A percentile compares a stretch with the other conserved stretches of the same genome.
Evolutionary conservation across 2,888 invertebrate genomes (phyloP).

Genomic region (Xanthia togata): DNA sequence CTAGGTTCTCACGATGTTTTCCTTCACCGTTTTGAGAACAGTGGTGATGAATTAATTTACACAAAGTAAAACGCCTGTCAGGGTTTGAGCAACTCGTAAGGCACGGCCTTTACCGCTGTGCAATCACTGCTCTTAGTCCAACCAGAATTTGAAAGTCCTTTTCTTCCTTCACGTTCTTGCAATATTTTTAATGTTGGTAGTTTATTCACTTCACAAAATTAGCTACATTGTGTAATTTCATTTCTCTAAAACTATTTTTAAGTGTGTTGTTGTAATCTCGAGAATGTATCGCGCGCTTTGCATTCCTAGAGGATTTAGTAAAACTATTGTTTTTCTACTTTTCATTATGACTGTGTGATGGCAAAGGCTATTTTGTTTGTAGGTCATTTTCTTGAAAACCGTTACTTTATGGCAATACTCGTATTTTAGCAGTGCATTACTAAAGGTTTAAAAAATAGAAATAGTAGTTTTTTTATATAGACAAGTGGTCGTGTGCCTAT

Average conservation of each 20-base stretch:
- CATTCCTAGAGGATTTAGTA: conserved; percentile 53
- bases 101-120: too few species aligned
- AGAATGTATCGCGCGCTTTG: conserved; percentile 36
- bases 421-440: neutral
- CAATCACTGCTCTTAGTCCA: too few species aligned
- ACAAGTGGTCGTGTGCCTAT: too few species aligned
- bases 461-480: too few species aligned
- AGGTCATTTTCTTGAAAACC: neutral
- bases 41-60: too few species aligned
- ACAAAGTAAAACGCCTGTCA: too few species aligned
- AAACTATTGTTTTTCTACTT: conserved; percentile 24
- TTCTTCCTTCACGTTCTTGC: neutral
- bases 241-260: conserved; percentile 47
- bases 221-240: conserved; percentile 26
- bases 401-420: neutral
- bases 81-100: too few species aligned
- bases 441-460: too few species aligned
- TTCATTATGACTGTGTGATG: neutral
- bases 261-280: conserved; percentile 46
- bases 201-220: conserved; percentile 20
- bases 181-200: conserved; percentile 2
- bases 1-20: too few species aligned
- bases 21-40: too few species aligned
- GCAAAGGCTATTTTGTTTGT: neutral
- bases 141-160: neutral